phyloP scores from a whole-genome alignment of 2,888 invertebrate species.

The Dioctria linearis region DNA sequence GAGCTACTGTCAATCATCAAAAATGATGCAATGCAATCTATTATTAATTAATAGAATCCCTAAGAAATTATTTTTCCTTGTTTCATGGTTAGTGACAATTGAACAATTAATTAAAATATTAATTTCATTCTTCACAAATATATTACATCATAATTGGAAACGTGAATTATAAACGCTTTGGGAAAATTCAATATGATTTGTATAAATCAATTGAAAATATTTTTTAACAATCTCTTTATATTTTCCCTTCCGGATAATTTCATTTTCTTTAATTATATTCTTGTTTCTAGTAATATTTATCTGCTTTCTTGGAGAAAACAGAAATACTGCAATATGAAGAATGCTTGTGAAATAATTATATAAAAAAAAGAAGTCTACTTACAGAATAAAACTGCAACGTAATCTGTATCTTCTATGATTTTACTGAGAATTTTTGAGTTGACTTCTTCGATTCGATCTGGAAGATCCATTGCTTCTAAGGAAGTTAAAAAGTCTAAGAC shows the following conservation, averaged over 20 bases:
- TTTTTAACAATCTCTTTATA: not conserved
- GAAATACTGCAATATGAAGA: conserved; percentile 21
- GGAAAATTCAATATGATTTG: too few species aligned
- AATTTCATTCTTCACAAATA: conserved; percentile 1
- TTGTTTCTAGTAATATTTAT: conserved; percentile 19
- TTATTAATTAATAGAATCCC: conserved; percentile 4
- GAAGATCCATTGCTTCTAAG: conserved; percentile 94
- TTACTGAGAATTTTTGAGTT: conserved; percentile 91
- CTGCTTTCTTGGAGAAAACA: conserved; percentile 6
- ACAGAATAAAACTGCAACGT: conserved; percentile 95
- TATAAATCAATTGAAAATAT: too few species aligned
- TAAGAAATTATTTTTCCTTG: conserved; percentile 1
- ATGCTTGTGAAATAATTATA: conserved; percentile 1
- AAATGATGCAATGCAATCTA: conserved; percentile 17
- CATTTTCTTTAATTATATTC: conserved; percentile 18
- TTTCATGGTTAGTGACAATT: conserved; percentile 46
- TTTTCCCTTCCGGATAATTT: conserved; percentile 8
- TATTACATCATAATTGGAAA: not conserved
- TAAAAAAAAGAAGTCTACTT: conserved; percentile 74
- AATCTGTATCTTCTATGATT: conserved; percentile 92
- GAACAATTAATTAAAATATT: conserved; percentile 15
- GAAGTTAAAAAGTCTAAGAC: conserved; percentile 95
- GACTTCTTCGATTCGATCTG: conserved; percentile 96
- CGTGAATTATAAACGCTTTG: conserved; percentile 14
- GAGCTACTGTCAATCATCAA: conserved; percentile 40